Evolutionary conservation across 2,113 vertebrate species (phyloP), one percentile per base, ranked within the genome.

Genomic region (Setophaga kirtlandii): DNA sequence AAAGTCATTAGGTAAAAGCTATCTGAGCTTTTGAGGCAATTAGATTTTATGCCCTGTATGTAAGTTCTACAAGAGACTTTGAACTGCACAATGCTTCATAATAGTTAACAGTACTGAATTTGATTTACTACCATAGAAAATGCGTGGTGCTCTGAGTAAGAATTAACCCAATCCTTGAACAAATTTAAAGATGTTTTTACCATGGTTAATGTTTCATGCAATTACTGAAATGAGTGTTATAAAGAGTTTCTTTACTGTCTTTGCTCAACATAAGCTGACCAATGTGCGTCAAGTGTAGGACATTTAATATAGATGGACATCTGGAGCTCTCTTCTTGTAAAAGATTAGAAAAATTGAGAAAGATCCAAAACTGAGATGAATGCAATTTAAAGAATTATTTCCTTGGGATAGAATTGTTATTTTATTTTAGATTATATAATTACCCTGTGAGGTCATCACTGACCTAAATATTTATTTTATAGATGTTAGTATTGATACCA

Each of bases 1-100:
- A 96, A 95, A 87, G 31, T 89, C 86, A 69, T 97, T 95, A 96
- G 90, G 46, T 83, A 71, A 56, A 80, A 85, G 68, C 42, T 96
- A 73, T 83, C 49, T 67, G 79, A 58, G 67, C 47, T 56, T 90
- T 93, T 69, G 42, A 64, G 90, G 20, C 41, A 87, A 24, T 93
- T 93, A 91, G 8, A 52, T 69, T 87, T 90, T 68, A 82, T 85
- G 21, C 33, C 19, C 56, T 39, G 4, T 64, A 56, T 65, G 41
- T 28, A 80, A 60, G 30, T 68, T 68, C 53, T 44, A 25, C 31
- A 28, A 20, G 37, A 83, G 22, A 60, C 30, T 82, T 83, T 0
- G 3, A 88, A 30, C 16, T 68, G 24, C 24, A 60, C 27, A 46
- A 25, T 21, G 30, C 46, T 49, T 81, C 50, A 58, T 58, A 60